Conservation (phyloP, 2,888 invertebrate genomes). For the Nomada ruficornis region DNA sequence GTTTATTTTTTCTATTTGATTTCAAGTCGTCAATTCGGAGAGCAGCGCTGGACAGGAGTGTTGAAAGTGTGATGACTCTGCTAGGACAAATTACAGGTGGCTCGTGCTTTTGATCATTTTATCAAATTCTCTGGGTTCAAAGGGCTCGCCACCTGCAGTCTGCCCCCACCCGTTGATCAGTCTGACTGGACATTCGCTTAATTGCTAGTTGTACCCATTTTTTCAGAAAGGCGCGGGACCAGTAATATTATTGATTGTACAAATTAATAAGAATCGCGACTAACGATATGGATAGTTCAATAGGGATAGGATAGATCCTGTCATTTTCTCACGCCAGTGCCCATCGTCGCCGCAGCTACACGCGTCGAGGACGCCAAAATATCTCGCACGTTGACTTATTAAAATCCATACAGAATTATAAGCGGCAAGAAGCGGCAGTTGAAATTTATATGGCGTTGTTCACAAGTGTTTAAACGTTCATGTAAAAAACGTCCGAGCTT, state of each 20-base stretch:
- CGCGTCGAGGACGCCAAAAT: no score
- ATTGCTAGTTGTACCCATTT: constrained; percentile 45
- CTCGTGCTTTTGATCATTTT: constrained; percentile 44
- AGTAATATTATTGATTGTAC: constrained; percentile 22
- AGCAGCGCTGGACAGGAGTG: constrained; percentile 34
- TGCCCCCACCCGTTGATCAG: constrained; percentile 41
- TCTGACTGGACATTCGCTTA: constrained; percentile 29
- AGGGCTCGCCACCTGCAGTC: constrained; percentile 3
- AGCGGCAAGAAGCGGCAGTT: no score
- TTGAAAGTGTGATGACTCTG: constrained; percentile 34
- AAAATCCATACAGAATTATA: no score
- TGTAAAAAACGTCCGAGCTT: no score
- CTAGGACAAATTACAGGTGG: constrained; percentile 55
- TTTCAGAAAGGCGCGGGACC: constrained; percentile 15
- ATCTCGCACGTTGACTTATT: no score
- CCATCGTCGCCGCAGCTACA: no score
- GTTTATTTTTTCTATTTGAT: constrained; percentile 45
- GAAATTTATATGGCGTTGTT: no score
- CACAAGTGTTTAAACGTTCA: no score
- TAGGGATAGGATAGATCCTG: no score
- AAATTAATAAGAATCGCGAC: not conserved
- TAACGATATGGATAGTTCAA: no score
- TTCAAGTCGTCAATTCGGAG: constrained; percentile 32
- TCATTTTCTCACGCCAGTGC: no score
- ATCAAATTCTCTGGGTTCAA: constrained; percentile 53